These are phyloP conservation scores for Cantharis nigra DNA, from an alignment of 2,888 invertebrate species.

Conservation along the genomic window DNA sequence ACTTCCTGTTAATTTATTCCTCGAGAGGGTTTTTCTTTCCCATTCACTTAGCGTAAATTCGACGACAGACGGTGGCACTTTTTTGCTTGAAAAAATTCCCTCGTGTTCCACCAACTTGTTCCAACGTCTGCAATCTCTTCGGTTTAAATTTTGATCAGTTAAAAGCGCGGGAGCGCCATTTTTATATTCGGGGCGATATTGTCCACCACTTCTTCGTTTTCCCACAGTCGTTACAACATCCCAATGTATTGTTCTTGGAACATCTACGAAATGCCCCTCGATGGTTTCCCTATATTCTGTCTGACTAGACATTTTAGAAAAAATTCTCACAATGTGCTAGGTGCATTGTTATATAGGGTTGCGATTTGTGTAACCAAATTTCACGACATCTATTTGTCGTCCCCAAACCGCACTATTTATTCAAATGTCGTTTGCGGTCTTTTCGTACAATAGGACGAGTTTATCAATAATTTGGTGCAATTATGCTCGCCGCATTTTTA, in stretches of 20 bases:
- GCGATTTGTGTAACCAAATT: slow-evolving; percentile 24
- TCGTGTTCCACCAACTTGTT: slow-evolving; percentile 21
- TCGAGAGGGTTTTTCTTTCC: slow-evolving; percentile 19
- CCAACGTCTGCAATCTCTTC: slow-evolving; percentile 6
- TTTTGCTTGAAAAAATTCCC: slow-evolving; percentile 18
- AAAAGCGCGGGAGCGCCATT: slow-evolving; percentile 2
- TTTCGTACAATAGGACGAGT: slow-evolving; percentile 1
- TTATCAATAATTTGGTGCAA: not conserved
- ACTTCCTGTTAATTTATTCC: slow-evolving; percentile 3
- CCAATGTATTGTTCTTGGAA: slow-evolving; percentile 21
- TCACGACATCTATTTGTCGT: slow-evolving; percentile 19
- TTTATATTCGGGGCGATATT: slow-evolving; percentile 3
- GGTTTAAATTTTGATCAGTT: not conserved
- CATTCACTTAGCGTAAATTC: slow-evolving; percentile 28
- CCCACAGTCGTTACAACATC: slow-evolving; percentile 33
- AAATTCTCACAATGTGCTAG: slow-evolving; percentile 27
- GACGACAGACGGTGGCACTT: slow-evolving; percentile 29
- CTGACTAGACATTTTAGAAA: slow-evolving; percentile 23
- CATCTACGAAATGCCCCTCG: slow-evolving; percentile 19
- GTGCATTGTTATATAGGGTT: slow-evolving; percentile 20
- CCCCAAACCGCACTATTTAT: slow-evolving; percentile 28
- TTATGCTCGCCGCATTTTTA: not conserved
- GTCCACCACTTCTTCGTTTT: slow-evolving; percentile 33
- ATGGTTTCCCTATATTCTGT: slow-evolving; percentile 9
- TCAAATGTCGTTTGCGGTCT: slow-evolving; percentile 22